Percentiles rank a stretch among this genome's conserved stretches.
Conservation (phyloP, 2,888 invertebrate genomes). For the Scrobipalpa atriplicella region DNA sequence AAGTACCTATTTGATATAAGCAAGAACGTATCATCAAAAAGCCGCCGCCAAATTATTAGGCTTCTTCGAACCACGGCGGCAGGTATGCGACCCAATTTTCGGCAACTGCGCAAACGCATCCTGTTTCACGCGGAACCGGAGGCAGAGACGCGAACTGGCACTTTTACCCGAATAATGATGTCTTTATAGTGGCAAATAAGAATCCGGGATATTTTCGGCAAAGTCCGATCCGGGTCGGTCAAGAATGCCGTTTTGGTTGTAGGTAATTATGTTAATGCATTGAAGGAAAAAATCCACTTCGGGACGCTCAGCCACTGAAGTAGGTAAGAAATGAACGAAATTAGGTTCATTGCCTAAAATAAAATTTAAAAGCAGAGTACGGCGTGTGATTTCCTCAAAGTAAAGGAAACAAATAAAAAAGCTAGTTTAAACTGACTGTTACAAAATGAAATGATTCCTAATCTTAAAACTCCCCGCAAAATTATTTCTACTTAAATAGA, state of each 20-base stretch:
- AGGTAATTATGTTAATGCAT: neutral
- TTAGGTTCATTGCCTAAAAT: too few relatives aligned
- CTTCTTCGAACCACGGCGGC: neutral
- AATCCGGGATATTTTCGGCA: too few relatives aligned
- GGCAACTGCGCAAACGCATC: constrained; percentile 25
- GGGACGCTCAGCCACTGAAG: too few relatives aligned
- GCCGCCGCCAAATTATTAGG: neutral
- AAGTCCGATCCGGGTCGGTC: too few relatives aligned
- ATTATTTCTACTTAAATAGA: too few relatives aligned
- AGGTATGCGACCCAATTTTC: constrained; percentile 31
- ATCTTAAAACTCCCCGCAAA: too few relatives aligned
- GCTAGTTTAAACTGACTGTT: too few relatives aligned
- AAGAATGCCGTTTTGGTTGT: neutral
- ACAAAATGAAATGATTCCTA: too few relatives aligned
- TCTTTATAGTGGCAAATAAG: neutral
- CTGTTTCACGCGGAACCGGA: constrained; percentile 33
- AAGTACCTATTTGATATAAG: neutral
- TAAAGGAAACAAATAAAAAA: too few relatives aligned
- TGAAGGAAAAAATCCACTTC: neutral
- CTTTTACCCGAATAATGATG: neutral
- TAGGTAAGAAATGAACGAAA: too few relatives aligned
- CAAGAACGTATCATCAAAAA: neutral
- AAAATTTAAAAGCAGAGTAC: too few relatives aligned
- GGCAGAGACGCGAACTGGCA: constrained; percentile 13
- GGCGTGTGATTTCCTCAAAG: too few relatives aligned